phyloP scores from a whole-genome alignment of 1,140 invertebrate species.

The Armadillidium nasatum region DNA sequence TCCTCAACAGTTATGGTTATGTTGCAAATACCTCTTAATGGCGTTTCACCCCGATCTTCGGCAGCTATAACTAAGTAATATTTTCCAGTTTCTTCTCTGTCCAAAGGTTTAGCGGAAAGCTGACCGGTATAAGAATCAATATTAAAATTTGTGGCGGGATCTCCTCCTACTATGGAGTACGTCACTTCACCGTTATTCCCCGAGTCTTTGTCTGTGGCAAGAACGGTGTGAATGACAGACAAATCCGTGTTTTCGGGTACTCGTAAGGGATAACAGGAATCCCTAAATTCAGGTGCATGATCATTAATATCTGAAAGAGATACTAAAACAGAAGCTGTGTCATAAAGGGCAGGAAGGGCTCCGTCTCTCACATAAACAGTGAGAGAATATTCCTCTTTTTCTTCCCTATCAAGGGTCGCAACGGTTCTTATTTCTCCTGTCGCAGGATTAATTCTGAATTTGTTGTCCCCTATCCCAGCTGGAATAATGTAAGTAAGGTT shows the following conservation, averaged over 20 bases:
- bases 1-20: constrained; percentile 79
- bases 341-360: constrained; percentile 57
- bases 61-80: constrained; percentile 79
- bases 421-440: constrained; percentile 72
- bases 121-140: constrained; percentile 72
- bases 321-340: constrained; percentile 68
- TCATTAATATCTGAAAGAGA: constrained; percentile 83
- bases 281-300: constrained; percentile 75
- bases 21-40: constrained; percentile 65
- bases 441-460: constrained; percentile 70
- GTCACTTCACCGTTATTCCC: constrained; percentile 75
- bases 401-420: constrained; percentile 74
- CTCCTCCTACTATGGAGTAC: constrained; percentile 78
- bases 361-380: constrained; percentile 75
- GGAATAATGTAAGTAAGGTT: constrained; percentile 82
- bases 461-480: constrained; percentile 68
- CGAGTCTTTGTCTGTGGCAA: constrained; percentile 79
- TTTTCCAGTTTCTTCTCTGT: constrained; percentile 71
- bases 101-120: constrained; percentile 72
- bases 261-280: constrained; percentile 66
- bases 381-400: constrained; percentile 61
- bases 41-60: constrained; percentile 69
- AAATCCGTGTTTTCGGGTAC: constrained; percentile 82
- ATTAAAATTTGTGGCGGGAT: constrained; percentile 78
- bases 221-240: constrained; percentile 74